phyloP scores from a whole-genome alignment of 2,888 invertebrate species.

The Hypolimnas misippus region DNA sequence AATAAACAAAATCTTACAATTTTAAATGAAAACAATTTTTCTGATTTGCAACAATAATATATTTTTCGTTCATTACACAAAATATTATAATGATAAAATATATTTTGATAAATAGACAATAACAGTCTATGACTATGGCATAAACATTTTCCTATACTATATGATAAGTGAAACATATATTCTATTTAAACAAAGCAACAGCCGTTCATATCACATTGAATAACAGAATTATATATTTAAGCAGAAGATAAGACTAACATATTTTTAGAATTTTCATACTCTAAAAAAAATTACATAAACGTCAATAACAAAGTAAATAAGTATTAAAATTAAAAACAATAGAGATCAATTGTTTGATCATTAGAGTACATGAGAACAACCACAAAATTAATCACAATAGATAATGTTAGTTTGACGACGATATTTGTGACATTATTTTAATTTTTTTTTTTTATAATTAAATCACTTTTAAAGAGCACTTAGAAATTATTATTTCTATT shows the following conservation, averaged over 20 bases:
- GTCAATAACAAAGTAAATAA: not conserved
- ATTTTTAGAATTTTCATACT: not conserved
- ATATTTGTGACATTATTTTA: not conserved
- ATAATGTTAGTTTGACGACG: not conserved
- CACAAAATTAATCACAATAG: not conserved
- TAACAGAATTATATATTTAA: not conserved
- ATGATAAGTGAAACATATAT: slow-evolving; percentile 5
- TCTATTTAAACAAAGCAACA: slow-evolving; percentile 24
- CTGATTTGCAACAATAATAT: slow-evolving; percentile 32
- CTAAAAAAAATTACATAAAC: not conserved
- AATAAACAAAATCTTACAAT: too few relatives aligned
- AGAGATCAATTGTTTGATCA: slow-evolving; percentile 16
- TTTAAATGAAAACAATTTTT: slow-evolving; percentile 12
- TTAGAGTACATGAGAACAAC: slow-evolving; percentile 9
- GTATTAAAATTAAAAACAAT: not conserved
- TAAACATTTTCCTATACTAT: slow-evolving; percentile 1
- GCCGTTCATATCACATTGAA: slow-evolving; percentile 26
- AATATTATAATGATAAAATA: slow-evolving; percentile 13
- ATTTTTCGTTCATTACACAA: slow-evolving; percentile 15
- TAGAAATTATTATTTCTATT: too few relatives aligned
- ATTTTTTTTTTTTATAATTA: not conserved
- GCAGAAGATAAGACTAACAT: not conserved
- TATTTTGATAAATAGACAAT: not conserved
- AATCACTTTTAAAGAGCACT: too few relatives aligned
- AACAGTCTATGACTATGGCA: not conserved